Conservation (phyloP, 2,113 vertebrate species). For the Xenopus borealis region DNA sequence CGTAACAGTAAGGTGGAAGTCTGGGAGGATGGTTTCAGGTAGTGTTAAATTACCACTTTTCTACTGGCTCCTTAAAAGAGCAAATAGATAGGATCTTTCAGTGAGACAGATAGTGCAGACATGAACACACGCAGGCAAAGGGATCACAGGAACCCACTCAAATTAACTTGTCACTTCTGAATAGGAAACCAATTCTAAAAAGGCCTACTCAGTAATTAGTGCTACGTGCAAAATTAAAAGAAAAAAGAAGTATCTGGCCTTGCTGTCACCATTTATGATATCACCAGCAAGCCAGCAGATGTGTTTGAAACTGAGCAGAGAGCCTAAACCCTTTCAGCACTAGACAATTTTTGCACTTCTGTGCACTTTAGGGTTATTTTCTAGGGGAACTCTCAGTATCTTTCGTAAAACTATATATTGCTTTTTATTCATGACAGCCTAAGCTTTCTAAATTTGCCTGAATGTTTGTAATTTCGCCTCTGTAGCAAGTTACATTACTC, state of each 20-base stretch:
- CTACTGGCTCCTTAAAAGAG: conserved; percentile 57
- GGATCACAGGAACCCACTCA: conserved; percentile 43
- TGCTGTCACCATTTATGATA: conserved; percentile 39
- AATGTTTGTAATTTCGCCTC: no score
- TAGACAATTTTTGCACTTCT: no score
- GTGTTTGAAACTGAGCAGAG: not conserved
- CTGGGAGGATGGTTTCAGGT: conserved; percentile 70
- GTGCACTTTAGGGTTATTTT: no score
- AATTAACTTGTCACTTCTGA: conserved; percentile 46
- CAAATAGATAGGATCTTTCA: conserved; percentile 60
- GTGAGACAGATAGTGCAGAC: conserved; percentile 42
- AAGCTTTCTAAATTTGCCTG: no score
- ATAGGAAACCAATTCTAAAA: conserved; percentile 43
- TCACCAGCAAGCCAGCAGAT: conserved; percentile 24
- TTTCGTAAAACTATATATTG: no score
- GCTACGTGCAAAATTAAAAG: conserved; percentile 42
- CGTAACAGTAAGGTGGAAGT: conserved; percentile 67
- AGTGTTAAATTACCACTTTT: conserved; percentile 66
- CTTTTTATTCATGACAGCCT: no score
- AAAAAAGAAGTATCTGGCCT: conserved; percentile 35
- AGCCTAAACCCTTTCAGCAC: conserved; percentile 3
- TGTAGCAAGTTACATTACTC: no score
- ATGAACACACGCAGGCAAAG: conserved; percentile 37
- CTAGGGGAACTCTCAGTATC: no score
- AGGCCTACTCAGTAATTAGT: conserved; percentile 41